Evolutionary conservation across 2,888 invertebrate genomes (phyloP), one percentile per base, ranked within the genome.

Genomic region (Phyto melanocephala): DNA sequence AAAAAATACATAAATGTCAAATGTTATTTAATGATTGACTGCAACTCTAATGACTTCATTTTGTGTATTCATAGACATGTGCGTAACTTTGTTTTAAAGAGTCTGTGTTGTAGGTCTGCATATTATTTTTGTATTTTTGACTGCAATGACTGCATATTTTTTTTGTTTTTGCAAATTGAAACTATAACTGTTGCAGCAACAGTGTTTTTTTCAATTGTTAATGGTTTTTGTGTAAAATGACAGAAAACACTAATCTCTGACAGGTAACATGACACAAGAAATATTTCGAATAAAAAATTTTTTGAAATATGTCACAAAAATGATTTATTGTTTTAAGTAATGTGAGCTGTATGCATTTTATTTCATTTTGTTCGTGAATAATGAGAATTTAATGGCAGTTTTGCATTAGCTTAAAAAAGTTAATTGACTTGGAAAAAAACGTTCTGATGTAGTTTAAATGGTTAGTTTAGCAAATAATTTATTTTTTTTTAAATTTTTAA

Each of bases 171-270:
- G 67, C 67, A 71, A 56, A 58, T 72, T 37, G 65, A 72, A 58
- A 78, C 65, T 65, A 52, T 72, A 60, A n/a, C n/a, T n/a, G n/a
- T n/a, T n/a, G 37, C 50, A 42, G 63, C 45, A 4, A 15, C 33
- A 47, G 63, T 13, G 47, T 20, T 40, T 52, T 22, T 37, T 47
- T 58, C 28, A 33, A n/a, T 60, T 56, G 15, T 24, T 80, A 24
- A n/a, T n/a, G n/a, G 28, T 47, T 62, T 67, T 56, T 74, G 35
- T 35, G 45, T 60, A 70, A 75, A 78, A 75, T 78, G 81, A 81
- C 81, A 81, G 56, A 52, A 74, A 67, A 81, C 81, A 81, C 78
- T 81, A 81, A 78, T 81, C 78, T 81, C 37, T 81, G 81, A 81
- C 81, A 81, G 81, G 78, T 81, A 65, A 81, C 81, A 81, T 72